Percentiles rank a stretch among this genome's conserved stretches.
Evolutionary conservation across 2,113 vertebrate genomes (phyloP).

Genomic region (Prinia subflava): DNA sequence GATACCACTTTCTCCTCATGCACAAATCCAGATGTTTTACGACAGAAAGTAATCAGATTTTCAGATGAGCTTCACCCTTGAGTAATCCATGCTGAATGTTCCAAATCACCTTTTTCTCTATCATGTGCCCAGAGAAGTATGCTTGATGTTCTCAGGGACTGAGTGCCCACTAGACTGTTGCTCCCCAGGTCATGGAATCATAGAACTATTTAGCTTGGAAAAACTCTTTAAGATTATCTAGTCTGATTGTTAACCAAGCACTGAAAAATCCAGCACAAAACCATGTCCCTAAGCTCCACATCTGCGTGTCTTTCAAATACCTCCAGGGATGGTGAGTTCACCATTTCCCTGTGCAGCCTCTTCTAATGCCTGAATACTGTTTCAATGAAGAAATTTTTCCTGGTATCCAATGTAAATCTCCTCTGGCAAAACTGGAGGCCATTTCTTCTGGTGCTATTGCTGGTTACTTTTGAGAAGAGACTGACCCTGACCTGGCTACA

Average conservation of each 20-base stretch:
- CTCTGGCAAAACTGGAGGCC: neutral
- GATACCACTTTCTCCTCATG: neutral
- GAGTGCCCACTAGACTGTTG: neutral
- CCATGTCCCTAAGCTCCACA: neutral
- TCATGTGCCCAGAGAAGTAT: neutral
- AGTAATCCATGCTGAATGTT: neutral
- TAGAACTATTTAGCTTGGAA: neutral
- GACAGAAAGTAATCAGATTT: neutral
- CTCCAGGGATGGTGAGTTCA: neutral
- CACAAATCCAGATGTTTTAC: neutral
- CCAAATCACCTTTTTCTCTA: neutral
- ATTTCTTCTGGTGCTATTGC: neutral
- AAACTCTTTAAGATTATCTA: neutral
- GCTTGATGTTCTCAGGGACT: neutral
- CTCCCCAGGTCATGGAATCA: neutral
- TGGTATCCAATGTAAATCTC: too few species aligned
- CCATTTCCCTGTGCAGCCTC: neutral
- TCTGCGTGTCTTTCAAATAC: neutral
- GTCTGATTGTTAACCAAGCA: neutral
- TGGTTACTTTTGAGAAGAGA: neutral
- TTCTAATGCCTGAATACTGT: neutral
- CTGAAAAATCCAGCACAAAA: neutral
- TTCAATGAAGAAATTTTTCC: too few species aligned
- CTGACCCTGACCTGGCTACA: accelerated
- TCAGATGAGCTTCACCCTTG: neutral